Percentiles rank a stretch among this genome's conserved stretches.
Evolutionary conservation across 2,888 invertebrate species (phyloP).

Genomic region (Allacma fusca): DNA sequence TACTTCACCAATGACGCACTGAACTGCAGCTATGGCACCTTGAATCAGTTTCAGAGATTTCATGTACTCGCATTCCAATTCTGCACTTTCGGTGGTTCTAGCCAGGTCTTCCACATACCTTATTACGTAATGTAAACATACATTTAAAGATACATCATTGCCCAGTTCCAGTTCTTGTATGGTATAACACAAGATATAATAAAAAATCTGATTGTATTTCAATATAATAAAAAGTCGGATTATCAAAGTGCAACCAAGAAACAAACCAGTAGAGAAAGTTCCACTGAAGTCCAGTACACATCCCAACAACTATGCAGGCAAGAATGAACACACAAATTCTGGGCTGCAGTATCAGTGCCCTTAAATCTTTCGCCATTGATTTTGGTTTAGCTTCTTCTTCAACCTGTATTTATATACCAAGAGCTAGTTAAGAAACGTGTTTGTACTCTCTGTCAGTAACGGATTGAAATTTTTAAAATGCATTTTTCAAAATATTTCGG

Average conservation of each 20-base stretch:
- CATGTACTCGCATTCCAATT: slow-evolving; percentile 65
- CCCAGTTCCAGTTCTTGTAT: too few species aligned
- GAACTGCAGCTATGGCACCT: slow-evolving; percentile 77
- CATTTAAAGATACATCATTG: too few species aligned
- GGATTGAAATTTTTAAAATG: background rate
- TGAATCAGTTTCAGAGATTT: slow-evolving; percentile 76
- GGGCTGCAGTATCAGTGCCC: slow-evolving; percentile 72
- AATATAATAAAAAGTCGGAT: too few species aligned
- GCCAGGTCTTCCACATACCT: slow-evolving; percentile 72
- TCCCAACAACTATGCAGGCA: slow-evolving; percentile 83
- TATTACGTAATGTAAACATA: slow-evolving; percentile 55
- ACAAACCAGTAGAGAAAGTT: slow-evolving; percentile 84
- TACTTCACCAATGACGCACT: slow-evolving; percentile 80
- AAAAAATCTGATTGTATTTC: too few species aligned
- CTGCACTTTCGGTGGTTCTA: slow-evolving; percentile 52
- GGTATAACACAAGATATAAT: too few species aligned
- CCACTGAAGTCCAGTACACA: slow-evolving; percentile 86
- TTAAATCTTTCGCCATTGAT: slow-evolving; percentile 71
- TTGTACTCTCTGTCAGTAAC: background rate
- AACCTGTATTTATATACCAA: slow-evolving; percentile 58
- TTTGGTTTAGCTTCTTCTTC: slow-evolving; percentile 59
- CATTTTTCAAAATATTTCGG: too few species aligned
- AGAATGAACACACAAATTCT: slow-evolving; percentile 77
- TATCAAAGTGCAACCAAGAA: too few species aligned
- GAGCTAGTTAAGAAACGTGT: too few species aligned